These are phyloP conservation scores for Himalopsyche kuldschensis DNA, from an alignment of 2,888 invertebrate genomes.

Conservation along the genomic window DNA sequence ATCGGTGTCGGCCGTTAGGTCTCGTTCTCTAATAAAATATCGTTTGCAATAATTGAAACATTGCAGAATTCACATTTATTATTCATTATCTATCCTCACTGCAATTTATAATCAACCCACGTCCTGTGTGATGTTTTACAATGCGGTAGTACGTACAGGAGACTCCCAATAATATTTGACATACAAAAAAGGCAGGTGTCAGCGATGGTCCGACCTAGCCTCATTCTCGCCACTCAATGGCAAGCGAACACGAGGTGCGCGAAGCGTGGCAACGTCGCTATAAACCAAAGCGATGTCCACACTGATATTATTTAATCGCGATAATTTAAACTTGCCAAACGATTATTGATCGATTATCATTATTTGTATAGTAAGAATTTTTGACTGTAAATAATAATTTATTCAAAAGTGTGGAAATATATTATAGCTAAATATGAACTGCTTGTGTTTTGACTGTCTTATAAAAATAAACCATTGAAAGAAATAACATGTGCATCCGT, in stretches of 20 bases:
- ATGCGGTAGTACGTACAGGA: background rate
- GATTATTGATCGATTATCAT: too few relatives aligned
- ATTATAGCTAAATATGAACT: too few relatives aligned
- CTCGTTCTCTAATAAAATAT: background rate
- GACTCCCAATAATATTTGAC: slow-evolving; percentile 11
- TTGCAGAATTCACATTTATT: background rate
- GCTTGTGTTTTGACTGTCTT: too few relatives aligned
- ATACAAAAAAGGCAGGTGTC: slow-evolving; percentile 33
- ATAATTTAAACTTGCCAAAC: too few relatives aligned
- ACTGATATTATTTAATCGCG: background rate
- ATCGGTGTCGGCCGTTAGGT: background rate
- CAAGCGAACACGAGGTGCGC: background rate
- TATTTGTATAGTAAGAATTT: too few relatives aligned
- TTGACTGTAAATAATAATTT: too few relatives aligned
- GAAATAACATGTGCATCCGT: too few relatives aligned
- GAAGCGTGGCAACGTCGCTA: background rate
- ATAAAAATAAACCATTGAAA: too few relatives aligned
- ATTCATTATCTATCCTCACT: background rate
- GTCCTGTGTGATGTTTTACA: background rate
- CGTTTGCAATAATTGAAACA: background rate
- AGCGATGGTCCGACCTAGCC: slow-evolving; percentile 29
- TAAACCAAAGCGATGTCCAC: background rate
- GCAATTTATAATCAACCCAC: background rate
- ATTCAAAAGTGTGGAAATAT: too few relatives aligned
- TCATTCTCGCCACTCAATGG: slow-evolving; percentile 1